Evolutionary conservation across 2,888 invertebrate genomes (phyloP), one percentile per base, ranked within the genome.

Genomic region (Alloplasta piceator): DNA sequence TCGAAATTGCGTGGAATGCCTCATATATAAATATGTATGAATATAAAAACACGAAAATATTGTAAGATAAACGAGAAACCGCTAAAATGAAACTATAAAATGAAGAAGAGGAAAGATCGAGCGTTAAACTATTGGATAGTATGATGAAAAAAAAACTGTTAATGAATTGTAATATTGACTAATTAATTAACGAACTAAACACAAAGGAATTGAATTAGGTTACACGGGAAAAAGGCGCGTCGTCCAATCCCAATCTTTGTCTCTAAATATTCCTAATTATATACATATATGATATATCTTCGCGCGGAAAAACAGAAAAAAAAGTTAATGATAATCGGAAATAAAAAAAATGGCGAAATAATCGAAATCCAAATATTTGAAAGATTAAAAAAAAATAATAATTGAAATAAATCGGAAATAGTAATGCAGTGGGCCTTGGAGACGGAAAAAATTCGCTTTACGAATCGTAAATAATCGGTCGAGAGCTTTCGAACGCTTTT

Each of bases 121-220:
- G 83, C 84, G 87, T 87, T 87, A 83, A 86, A 87, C 85, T 87
- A 89, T 88, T 87, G 83, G 81, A 86, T 90, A 86, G 85, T 86
- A 86, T 83, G 87, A 88, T 46, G 76, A 75, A 74, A 77, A 78
- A 64, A 75, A 68, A 64, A 89, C 85, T 89, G 89, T 91, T 90
- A 83, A 91, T 89, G 88, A 90, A 90, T 90, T 88, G 83, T 90
- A 90, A 90, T 87, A 88, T 86, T 87, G 88, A 90, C 83, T 86
- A 86, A 90, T 87, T 90, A 87, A 88, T 88, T 90, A 88, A 89
- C 87, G 87, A 89, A 90, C 88, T 90, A 89, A 89, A 91, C 85
- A 89, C 90, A 86, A 91, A 90, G 92, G 92, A 92, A 92, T 92
- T 92, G 92, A 92, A 90, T 88, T 92, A 91, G 90, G 88, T 89